These are phyloP conservation scores for Dromius quadrimaculatus DNA, from an alignment of 2,888 invertebrate genomes.

Conservation along the genomic window DNA sequence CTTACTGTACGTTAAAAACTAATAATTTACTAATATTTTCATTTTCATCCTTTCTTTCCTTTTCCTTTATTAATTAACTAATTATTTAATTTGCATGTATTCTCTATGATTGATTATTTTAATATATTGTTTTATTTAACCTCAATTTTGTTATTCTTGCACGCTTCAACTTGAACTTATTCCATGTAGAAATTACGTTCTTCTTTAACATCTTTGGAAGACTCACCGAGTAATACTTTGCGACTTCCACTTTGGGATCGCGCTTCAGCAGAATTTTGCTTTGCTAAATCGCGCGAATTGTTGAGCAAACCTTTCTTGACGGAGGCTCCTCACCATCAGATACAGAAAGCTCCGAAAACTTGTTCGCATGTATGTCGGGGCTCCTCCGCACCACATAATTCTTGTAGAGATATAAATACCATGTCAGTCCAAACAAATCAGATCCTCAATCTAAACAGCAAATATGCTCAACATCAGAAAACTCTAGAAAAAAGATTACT, in stretches of 20 bases:
- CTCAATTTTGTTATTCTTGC: slow-evolving; percentile 51
- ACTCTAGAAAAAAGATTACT: slow-evolving; percentile 60
- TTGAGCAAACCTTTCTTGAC: slow-evolving; percentile 70
- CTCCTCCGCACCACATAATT: slow-evolving; percentile 60
- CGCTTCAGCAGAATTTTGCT: slow-evolving; percentile 80
- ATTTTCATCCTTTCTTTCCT: slow-evolving; percentile 38
- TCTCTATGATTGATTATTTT: slow-evolving; percentile 48
- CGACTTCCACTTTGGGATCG: slow-evolving; percentile 78
- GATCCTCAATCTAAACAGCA: slow-evolving; percentile 53
- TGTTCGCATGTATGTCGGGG: slow-evolving; percentile 53
- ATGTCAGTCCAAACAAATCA: slow-evolving; percentile 42
- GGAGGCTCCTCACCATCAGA: slow-evolving; percentile 17
- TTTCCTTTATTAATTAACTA: slow-evolving; percentile 29
- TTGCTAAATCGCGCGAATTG: slow-evolving; percentile 78
- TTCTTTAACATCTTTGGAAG: slow-evolving; percentile 69
- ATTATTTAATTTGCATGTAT: slow-evolving; percentile 50
- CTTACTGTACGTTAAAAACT: slow-evolving; percentile 38
- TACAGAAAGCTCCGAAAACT: slow-evolving; percentile 27
- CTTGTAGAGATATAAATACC: slow-evolving; percentile 62
- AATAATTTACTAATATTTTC: slow-evolving; percentile 50
- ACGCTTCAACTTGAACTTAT: slow-evolving; percentile 44
- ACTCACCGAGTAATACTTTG: slow-evolving; percentile 64
- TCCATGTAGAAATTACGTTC: slow-evolving; percentile 67
- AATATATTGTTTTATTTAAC: slow-evolving; percentile 54
- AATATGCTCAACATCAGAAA: slow-evolving; percentile 55